These are phyloP conservation scores for Drosophila atroscutellata DNA, from an alignment of 2,888 invertebrate genomes.

Conservation along the genomic window DNA sequence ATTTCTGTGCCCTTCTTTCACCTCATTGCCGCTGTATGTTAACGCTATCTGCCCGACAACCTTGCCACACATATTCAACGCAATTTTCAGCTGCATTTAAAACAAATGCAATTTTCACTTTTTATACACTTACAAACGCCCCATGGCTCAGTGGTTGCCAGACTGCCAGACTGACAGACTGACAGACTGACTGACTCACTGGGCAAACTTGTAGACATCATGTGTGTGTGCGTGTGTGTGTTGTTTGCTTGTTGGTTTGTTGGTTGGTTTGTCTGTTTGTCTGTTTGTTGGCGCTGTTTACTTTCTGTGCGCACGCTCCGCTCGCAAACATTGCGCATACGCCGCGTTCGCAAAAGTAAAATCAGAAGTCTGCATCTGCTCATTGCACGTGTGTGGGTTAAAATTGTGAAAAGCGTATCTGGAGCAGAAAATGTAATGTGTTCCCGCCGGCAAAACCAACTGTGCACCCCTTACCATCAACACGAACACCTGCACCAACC, in stretches of 20 bases:
- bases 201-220: conserved; percentile 13
- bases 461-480: conserved; percentile 10
- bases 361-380: conserved; percentile 61
- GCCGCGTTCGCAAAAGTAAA: conserved; percentile 67
- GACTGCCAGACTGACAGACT: conserved; percentile 16
- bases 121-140: conserved; percentile 54
- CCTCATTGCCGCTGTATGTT: conserved; percentile 13
- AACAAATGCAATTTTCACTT: conserved; percentile 78
- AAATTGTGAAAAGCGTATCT: conserved; percentile 80
- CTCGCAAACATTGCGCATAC: conserved; percentile 76
- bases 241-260: conserved; percentile 44
- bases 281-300: conserved; percentile 50
- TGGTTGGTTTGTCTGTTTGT: conserved; percentile 32
- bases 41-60: conserved; percentile 21
- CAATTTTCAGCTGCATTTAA: conserved; percentile 72
- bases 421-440: conserved; percentile 77
- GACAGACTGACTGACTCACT: conserved; percentile 29
- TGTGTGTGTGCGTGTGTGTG: conserved; percentile 25
- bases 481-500: neutral
- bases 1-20: conserved; percentile 22
- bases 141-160: conserved; percentile 55
- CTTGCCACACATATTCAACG: conserved; percentile 57
- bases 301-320: conserved; percentile 46
- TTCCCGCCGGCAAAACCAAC: conserved; percentile 16
- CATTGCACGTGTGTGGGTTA: conserved; percentile 40